Evolutionary conservation across 2,888 invertebrate species (phyloP).

Genomic region (Horisme vitalbata): DNA sequence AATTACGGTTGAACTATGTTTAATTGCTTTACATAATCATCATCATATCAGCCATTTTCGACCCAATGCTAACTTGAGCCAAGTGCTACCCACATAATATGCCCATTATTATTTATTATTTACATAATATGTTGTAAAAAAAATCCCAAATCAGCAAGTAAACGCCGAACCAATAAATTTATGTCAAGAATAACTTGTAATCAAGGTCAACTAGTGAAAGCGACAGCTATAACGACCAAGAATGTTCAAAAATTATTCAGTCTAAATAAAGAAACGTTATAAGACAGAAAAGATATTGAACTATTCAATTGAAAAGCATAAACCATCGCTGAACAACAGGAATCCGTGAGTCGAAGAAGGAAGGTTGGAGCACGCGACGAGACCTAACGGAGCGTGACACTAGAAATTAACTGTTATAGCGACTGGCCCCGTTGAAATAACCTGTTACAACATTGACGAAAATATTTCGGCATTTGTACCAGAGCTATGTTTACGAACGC

Average conservation of each 20-base stretch:
- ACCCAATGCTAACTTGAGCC: too few species aligned
- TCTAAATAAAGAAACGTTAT: constrained; percentile 5
- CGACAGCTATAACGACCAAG: not conserved
- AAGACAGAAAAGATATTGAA: constrained; percentile 16
- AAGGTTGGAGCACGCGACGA: constrained; percentile 72
- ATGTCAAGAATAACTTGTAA: constrained; percentile 11
- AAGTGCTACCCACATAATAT: too few species aligned
- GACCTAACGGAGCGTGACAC: constrained; percentile 74
- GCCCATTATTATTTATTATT: too few species aligned
- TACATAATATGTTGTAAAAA: too few species aligned
- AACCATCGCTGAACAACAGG: constrained; percentile 41
- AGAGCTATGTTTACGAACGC: constrained; percentile 31
- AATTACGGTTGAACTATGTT: too few species aligned
- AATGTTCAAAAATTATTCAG: not conserved
- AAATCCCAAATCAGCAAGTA: too few species aligned
- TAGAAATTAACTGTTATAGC: constrained; percentile 78
- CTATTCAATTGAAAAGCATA: constrained; percentile 27
- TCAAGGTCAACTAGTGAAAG: constrained; percentile 8
- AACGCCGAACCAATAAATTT: constrained; percentile 5
- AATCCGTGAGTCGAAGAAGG: constrained; percentile 66
- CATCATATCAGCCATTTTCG: too few species aligned
- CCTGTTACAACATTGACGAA: constrained; percentile 66
- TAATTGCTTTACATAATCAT: too few species aligned
- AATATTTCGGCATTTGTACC: constrained; percentile 51
- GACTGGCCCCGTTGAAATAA: constrained; percentile 59